Evolutionary conservation across 2,797 vertebrate species (phyloP).

Genomic region (Sparidentex hasta): DNA sequence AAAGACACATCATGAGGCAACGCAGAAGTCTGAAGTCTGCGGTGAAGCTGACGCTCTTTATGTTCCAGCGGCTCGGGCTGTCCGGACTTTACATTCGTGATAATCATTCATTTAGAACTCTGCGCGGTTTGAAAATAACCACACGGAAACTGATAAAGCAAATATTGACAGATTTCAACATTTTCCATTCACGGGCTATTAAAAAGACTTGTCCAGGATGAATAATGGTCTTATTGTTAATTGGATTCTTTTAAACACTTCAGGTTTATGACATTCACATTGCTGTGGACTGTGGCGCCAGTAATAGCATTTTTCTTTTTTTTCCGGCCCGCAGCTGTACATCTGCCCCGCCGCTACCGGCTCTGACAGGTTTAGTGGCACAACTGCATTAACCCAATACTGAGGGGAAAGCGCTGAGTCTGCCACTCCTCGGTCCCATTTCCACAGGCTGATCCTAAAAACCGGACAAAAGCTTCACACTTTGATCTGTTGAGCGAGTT

Average conservation of each 20-base stretch:
- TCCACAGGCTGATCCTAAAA: constrained; percentile 63
- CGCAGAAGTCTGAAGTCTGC: constrained; percentile 25
- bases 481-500: constrained; percentile 60
- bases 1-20: constrained; percentile 43
- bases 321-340: constrained; percentile 64
- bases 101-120: background rate
- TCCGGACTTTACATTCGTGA: background rate
- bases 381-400: constrained; percentile 73
- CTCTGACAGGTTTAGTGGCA: constrained; percentile 76
- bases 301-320: constrained; percentile 66
- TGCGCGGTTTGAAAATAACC: background rate
- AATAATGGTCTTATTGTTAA: constrained; percentile 32
- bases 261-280: constrained; percentile 41
- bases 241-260: constrained; percentile 29
- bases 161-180: constrained; percentile 1
- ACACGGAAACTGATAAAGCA: background rate
- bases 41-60: constrained; percentile 26
- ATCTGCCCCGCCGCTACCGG: constrained; percentile 66
- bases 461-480: constrained; percentile 62
- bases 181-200: background rate
- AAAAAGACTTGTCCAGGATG: background rate
- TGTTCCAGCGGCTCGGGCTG: background rate
- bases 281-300: constrained; percentile 54
- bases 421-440: constrained; percentile 47
- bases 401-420: constrained; percentile 71